Evolutionary conservation across 2,888 invertebrate species (phyloP).

Genomic region (Cryptophagus acutangulus): DNA sequence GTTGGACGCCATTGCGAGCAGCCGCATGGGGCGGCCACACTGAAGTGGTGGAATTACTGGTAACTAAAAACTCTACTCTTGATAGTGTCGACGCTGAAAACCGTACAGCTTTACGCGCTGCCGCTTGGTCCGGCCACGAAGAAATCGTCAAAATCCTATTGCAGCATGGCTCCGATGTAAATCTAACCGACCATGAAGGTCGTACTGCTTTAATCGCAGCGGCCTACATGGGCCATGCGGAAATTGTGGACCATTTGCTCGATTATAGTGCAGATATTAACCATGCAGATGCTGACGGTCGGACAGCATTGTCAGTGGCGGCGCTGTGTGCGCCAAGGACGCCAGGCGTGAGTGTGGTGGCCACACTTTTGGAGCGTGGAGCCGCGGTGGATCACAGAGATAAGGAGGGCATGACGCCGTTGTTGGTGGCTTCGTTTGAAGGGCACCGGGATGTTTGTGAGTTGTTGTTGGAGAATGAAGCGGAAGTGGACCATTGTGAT

Average conservation of each 20-base stretch:
- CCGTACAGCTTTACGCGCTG: constrained; percentile 83
- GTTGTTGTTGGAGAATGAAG: constrained; percentile 83
- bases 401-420: constrained; percentile 81
- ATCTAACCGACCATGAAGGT: constrained; percentile 80
- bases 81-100: constrained; percentile 85
- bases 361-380: constrained; percentile 71
- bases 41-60: constrained; percentile 74
- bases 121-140: constrained; percentile 92
- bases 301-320: constrained; percentile 84
- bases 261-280: constrained; percentile 79
- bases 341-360: constrained; percentile 66
- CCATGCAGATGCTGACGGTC: constrained; percentile 81
- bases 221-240: constrained; percentile 90
- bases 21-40: constrained; percentile 96
- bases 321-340: constrained; percentile 78
- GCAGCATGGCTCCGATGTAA: constrained; percentile 72
- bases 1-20: constrained; percentile 86
- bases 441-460: constrained; percentile 91
- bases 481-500: constrained; percentile 85
- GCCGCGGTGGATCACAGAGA: constrained; percentile 80
- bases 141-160: constrained; percentile 72
- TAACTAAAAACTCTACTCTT: constrained; percentile 74
- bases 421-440: constrained; percentile 86
- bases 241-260: constrained; percentile 77
- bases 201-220: constrained; percentile 91